Base-by-base conservation (phyloP, 1,140 invertebrate genomes). In the Pseudoatta argentina region DNA sequence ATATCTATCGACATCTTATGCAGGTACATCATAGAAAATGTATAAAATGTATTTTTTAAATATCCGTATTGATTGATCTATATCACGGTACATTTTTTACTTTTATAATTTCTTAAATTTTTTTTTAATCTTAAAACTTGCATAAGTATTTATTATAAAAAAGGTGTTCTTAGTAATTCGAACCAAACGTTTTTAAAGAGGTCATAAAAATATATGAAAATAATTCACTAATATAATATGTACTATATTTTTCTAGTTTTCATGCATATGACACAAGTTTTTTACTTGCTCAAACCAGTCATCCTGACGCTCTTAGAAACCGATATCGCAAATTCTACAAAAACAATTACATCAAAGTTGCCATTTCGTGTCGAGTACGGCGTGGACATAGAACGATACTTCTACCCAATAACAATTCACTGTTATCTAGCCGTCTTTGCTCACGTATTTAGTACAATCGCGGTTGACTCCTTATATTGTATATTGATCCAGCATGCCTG, bases 391-490 rank as follows among this genome's bases (percentile, higher is more conserved):
- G 48, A 57, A 2, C 64, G 16, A 27, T 55, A 69, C 16, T 69
- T 81, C 14, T 81, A 81, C 1, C 64, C 30, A 21, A 81, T 81
- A 81, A 57, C 39, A 16, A 55, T 55, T 55, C 77, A 81, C 24
- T 81, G 77, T 57, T 81, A 81, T n/a, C 24, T 81, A 69, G 44
- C 48, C 1, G 51, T 81, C 3, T 81, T 71, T 48, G 63, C 64
- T 81, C 77, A 81, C 10, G 16, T 71, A 5, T 57, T 55, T 27
- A 48, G 77, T 44, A 55, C 77, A 44, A 7, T 55, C 51, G 64
- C 77, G 1, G 64, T 69, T 14, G 77, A 81, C 7, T 39, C n/a
- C 10, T 57, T 81, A 14, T 81, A 81, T 39, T 81, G 21, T 39
- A 55, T 51, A 57, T n/a, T 81, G 14, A 44, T 81, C 5, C 77